A percentile compares a stretch with the other conserved stretches of the same genome.
Evolutionary conservation across 2,797 vertebrate species (phyloP).

Genomic region (Sebastes cheni): DNA sequence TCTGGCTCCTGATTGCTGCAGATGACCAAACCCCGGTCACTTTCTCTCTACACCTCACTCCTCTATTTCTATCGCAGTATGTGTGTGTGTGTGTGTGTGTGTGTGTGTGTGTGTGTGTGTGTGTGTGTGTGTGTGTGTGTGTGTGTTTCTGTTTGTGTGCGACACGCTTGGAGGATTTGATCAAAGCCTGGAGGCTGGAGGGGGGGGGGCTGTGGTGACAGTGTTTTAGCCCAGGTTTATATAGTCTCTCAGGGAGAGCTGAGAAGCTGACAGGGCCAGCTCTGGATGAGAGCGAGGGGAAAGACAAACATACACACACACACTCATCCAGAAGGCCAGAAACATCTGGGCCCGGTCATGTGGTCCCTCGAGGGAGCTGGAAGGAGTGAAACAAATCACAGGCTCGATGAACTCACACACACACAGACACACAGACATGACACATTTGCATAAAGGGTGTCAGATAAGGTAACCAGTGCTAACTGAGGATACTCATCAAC

Average conservation of each 20-base stretch:
- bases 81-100: neutral
- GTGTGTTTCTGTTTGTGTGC: neutral
- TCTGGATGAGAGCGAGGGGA: neutral
- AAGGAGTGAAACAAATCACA: slow-evolving; percentile 2
- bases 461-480: neutral
- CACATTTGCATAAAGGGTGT: neutral
- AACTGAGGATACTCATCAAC: neutral
- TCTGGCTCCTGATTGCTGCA: slow-evolving; percentile 33
- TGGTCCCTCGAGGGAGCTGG: slow-evolving; percentile 8
- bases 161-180: slow-evolving; percentile 17
- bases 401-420: neutral
- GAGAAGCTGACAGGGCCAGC: neutral
- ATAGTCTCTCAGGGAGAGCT: slow-evolving; percentile 6
- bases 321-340: slow-evolving; percentile 12
- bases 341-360: slow-evolving; percentile 38
- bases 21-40: slow-evolving; percentile 11
- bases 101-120: neutral
- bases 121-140: neutral
- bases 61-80: neutral
- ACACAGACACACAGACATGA: neutral
- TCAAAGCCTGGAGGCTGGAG: slow-evolving; percentile 27
- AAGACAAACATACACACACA: neutral
- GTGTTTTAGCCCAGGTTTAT: slow-evolving; percentile 19
- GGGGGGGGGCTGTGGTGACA: neutral
- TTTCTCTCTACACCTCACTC: neutral